Base-by-base conservation (phyloP, 1,140 invertebrate species). In the Orchestia grillus region DNA sequence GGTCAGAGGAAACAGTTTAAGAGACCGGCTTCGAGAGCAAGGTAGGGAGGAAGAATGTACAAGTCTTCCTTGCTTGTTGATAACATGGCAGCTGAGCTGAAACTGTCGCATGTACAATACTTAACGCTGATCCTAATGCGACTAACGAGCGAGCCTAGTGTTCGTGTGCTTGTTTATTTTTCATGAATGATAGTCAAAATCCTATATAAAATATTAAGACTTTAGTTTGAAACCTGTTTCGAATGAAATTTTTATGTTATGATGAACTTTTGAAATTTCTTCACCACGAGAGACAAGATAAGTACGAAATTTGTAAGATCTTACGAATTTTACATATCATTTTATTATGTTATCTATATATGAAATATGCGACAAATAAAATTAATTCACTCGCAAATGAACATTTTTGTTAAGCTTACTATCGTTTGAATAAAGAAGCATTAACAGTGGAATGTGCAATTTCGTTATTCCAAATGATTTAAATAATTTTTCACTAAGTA, bases 1-100 rank as follows among this genome's bases (percentile, higher is more conserved):
- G 92, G 92, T 94, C 92, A 94, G 92, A 47, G 40, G 92, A 42
- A 45, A 94, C 92, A 94, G 92, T 94, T 94, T 94, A 94, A 47
- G 43, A 45, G 16, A 47, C 92, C 92, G 40, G 40, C 41, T 47
- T 94, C 36, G 43, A 94, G 44, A 94, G 44, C 44, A 47, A 40
- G 92, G 92, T 44, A 94, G 44, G 40, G 92, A 47, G 44, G 40
- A 47, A 94, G 92, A 94, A 94, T 94, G 43, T 47, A 94, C 92
- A 94, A 47, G 44, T 94, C 92, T 94, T 40, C 92, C 47, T 36
- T 94, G 92, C 92, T 45, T 42, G 43, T 94, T 94, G 92, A 94
- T 94, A 94, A 94, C 92, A 94, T 47, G 44, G 44, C 92, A 94
- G 92, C 92, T 47, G 0, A 8, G 92, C 19, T 40, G 92, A 94